phyloP scores from a whole-genome alignment of 1,140 invertebrate species.

The Pectinophora gossypiella region DNA sequence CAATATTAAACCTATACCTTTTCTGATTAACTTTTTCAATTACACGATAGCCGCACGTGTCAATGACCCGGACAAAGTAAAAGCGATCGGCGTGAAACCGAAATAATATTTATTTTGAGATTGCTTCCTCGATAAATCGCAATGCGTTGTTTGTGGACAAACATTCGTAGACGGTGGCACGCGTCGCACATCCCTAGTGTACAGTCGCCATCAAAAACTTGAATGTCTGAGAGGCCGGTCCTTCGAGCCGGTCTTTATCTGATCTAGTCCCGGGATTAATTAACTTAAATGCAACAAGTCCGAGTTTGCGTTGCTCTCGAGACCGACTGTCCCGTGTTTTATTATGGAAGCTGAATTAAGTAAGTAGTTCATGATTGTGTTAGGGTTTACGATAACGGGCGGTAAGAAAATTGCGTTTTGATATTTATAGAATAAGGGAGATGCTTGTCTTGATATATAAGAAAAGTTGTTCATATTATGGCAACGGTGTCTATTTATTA shows the following conservation, averaged over 20 bases:
- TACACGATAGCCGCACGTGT: not conserved
- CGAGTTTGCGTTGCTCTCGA: conserved; percentile 61
- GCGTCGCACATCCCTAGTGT: too few species aligned
- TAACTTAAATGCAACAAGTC: conserved; percentile 72
- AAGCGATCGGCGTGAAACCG: conserved; percentile 22
- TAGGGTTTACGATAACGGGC: not conserved
- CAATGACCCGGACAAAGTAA: not conserved
- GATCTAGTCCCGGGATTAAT: conserved; percentile 62
- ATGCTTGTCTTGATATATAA: too few species aligned
- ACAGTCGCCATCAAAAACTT: conserved; percentile 1
- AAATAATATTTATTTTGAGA: conserved; percentile 32
- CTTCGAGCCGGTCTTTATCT: conserved; percentile 49
- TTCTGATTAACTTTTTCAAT: not conserved
- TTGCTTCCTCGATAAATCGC: conserved; percentile 27
- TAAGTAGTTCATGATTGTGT: conserved; percentile 24
- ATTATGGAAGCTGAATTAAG: conserved; percentile 63
- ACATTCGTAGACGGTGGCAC: conserved; percentile 13
- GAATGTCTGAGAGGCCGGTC: conserved; percentile 31
- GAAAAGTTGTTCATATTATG: too few species aligned
- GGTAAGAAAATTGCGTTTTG: too few species aligned
- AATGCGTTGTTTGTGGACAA: conserved; percentile 29
- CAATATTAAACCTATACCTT: too few species aligned
- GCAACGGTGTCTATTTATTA: too few species aligned
- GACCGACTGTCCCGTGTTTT: conserved; percentile 44
- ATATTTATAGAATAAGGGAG: too few species aligned